phyloP scores from a whole-genome alignment of 2,797 vertebrate genomes.

The Sciaenops ocellatus region DNA sequence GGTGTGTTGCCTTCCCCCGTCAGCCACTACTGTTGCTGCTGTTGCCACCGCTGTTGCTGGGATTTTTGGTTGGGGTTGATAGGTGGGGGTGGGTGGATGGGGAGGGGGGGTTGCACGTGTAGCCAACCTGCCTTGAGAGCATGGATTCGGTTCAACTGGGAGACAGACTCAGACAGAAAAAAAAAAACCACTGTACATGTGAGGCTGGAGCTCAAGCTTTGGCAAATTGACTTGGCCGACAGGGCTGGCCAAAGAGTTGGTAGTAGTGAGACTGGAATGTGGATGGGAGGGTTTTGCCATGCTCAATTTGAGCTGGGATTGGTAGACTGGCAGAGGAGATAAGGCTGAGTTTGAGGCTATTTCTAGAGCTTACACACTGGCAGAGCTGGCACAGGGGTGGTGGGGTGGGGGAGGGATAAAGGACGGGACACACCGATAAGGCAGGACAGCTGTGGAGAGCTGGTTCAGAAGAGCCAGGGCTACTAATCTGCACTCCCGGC shows the following conservation, averaged over 20 bases:
- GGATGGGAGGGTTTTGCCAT: conserved; percentile 55
- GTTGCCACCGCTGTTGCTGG: conserved; percentile 21
- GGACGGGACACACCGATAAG: conserved; percentile 51
- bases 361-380: conserved; percentile 61
- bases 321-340: conserved; percentile 64
- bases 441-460: conserved; percentile 62
- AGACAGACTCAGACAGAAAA: conserved; percentile 38
- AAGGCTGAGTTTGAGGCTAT: conserved; percentile 60
- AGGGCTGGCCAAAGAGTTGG: conserved; percentile 58
- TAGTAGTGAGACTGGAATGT: conserved; percentile 58
- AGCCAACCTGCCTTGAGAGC: conserved; percentile 32
- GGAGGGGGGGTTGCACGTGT: not conserved
- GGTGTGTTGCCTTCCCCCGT: conserved; percentile 64
- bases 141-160: conserved; percentile 39
- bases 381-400: conserved; percentile 33
- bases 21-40: conserved; percentile 41
- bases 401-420: conserved; percentile 34
- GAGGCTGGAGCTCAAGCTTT: conserved; percentile 58
- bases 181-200: conserved; percentile 33
- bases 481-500: conserved; percentile 67
- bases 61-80: not conserved
- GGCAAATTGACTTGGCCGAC: conserved; percentile 53
- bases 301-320: conserved; percentile 71
- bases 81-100: not conserved
- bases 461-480: conserved; percentile 34